Evolutionary conservation across 2,888 invertebrate species (phyloP), one percentile per base, ranked within the genome.

Genomic region (Tachina grossa): DNA sequence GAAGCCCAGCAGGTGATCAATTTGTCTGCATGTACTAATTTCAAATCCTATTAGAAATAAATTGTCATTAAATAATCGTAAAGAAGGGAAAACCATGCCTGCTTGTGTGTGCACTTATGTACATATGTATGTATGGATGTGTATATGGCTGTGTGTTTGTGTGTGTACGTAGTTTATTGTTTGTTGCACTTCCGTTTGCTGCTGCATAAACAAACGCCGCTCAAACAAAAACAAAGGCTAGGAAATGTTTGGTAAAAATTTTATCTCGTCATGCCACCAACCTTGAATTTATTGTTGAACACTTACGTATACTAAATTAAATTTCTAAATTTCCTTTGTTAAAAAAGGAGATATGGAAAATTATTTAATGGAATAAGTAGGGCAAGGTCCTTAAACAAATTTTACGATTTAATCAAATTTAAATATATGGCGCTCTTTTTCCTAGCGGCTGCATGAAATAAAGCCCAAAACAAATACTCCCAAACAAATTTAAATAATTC

Each of bases 21-120:
- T 85, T 83, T 83, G 83, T 85, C 83, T 76, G 63, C 63, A 39
- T 77, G 81, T 66, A 55, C 59, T 80, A 66, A 80, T 72, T 68
- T 74, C 47, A 83, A 85, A 85, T 85, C 79, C 85, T 83, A 85
- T 85, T 85, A 83, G 79, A 80, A 85, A 76, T 57, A 82, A 85
- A 82, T 82, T 85, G 71, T 57, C 61, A 31, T 68, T 69, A 75
- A 75, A 68, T 68, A 75, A 81, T 68, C 59, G 45, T 47, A n/a
- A 13, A n/a, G 16, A 22, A n/a, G 8, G 53, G 47, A 71, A 47
- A 41, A 57, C 13, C 45, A 9, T 63, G 45, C 16, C 39, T 65
- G 45, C 9, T 13, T 43, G 31, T 31, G 45, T 16, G 51, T 55
- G 49, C 31, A 31, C 22, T 1, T 22, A 22, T 0, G 4, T 31